Evolutionary conservation across 2,888 invertebrate species (phyloP), one percentile per base, ranked within the genome.

Genomic region (Cylloceria caligata): DNA sequence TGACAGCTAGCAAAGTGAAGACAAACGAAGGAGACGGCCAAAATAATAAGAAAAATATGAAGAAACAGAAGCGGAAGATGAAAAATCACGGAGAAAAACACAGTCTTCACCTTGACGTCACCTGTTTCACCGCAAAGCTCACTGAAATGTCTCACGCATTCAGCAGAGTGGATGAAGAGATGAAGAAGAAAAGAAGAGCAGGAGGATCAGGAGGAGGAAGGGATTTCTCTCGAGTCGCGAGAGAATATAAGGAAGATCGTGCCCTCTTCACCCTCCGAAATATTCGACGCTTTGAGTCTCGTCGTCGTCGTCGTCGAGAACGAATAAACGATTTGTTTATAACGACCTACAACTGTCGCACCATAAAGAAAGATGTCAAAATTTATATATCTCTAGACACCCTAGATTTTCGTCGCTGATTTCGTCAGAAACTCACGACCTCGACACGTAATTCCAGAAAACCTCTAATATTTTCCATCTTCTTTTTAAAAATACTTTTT

Each of bases 261-360:
- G n/a, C 5, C 77, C 64, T 68, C 64, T 39, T 52, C 4, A 36
- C 72, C 64, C 42, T 27, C 45, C 64, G 19, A 39, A 3, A 1
- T 16, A 4, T n/a, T 30, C 13, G n/a, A 4, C 13, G 4, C 34
- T 13, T 3, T 55, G 30, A 42, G 16, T 19, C 7, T 19, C 5
- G 49, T 24, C 16, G 27, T 2, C 27, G 42, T 71, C 21, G 71
- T 68, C 67, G 76, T 71, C 49, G 67, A 47, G 60, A 42, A 21
- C 24, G 64, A 74, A 68, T 60, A 42, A 77, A 77, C 77, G 68
- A 81, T 81, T 81, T 78, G 81, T 78, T 69, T 74, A 77, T 64
- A 73, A 16, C 64, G 55, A 69, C 67, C 80, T 45, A 80, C 65
- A 72, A 73, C 45, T 55, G 60, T 72, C 75, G 36, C 42, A 21